phyloP scores from a whole-genome alignment of 2,888 invertebrate genomes.

The Conus canariensis region DNA sequence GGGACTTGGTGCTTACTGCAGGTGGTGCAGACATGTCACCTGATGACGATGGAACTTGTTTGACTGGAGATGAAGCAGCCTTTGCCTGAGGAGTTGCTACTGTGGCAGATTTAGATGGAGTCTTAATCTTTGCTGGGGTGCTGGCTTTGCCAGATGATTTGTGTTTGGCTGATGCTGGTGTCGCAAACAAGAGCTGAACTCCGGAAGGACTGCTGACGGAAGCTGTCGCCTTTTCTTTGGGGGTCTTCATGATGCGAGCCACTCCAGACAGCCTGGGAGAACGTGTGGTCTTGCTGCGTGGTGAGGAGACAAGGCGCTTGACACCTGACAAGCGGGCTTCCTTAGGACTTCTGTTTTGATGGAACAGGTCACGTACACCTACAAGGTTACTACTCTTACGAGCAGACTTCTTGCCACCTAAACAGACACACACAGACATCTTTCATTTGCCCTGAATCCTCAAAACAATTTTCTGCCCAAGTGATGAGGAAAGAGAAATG shows the following conservation, averaged over 20 bases:
- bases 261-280: slow-evolving; percentile 52
- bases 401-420: slow-evolving; percentile 31
- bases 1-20: slow-evolving; percentile 15
- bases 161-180: slow-evolving; percentile 39
- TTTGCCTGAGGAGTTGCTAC: slow-evolving; percentile 37
- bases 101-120: slow-evolving; percentile 30
- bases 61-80: not conserved
- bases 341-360: slow-evolving; percentile 49
- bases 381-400: slow-evolving; percentile 58
- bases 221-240: not conserved
- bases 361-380: slow-evolving; percentile 58
- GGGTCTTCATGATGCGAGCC: slow-evolving; percentile 50
- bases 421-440: not conserved
- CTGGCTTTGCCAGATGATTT: slow-evolving; percentile 15
- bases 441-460: not conserved
- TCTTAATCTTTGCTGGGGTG: slow-evolving; percentile 21
- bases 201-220: slow-evolving; percentile 36
- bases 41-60: not conserved
- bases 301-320: slow-evolving; percentile 56
- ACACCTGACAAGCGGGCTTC: slow-evolving; percentile 54
- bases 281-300: not conserved
- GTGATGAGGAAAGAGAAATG: too few species aligned
- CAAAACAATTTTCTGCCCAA: too few species aligned
- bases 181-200: slow-evolving; percentile 32
- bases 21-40: slow-evolving; percentile 1